Percentiles rank a stretch among this genome's conserved stretches.
phyloP scores from a whole-genome alignment of 1,140 invertebrate genomes.

The Dreissena rostriformis region DNA sequence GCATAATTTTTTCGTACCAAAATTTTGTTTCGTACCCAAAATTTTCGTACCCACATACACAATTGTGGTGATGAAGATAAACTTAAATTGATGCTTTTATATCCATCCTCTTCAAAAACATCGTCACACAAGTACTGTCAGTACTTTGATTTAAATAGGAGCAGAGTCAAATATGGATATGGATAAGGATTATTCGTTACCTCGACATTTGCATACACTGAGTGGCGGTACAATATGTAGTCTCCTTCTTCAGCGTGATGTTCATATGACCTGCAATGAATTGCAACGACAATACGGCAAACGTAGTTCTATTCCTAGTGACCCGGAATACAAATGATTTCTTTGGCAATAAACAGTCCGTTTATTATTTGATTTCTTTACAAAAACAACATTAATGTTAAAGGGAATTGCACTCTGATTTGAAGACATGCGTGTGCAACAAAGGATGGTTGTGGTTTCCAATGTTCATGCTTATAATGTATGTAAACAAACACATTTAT shows the following conservation, averaged over 20 bases:
- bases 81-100: too few relatives aligned
- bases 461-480: not conserved
- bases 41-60: too few relatives aligned
- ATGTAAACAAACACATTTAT: not conserved
- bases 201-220: not conserved
- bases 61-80: too few relatives aligned
- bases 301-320: not conserved
- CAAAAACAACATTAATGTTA: not conserved
- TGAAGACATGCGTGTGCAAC: not conserved
- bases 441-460: not conserved
- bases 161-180: too few relatives aligned
- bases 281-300: not conserved
- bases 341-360: not conserved
- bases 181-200: not conserved
- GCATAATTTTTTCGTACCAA: too few relatives aligned
- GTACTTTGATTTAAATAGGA: too few relatives aligned
- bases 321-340: not conserved
- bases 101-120: too few relatives aligned
- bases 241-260: slow-evolving; percentile 4
- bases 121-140: too few relatives aligned
- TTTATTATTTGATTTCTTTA: not conserved
- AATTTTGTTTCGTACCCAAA: too few relatives aligned
- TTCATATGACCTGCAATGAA: not conserved
- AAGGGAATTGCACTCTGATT: not conserved
- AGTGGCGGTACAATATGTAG: not conserved